A percentile compares a stretch with the other conserved stretches of the same genome.
Evolutionary conservation across 2,113 vertebrate species (phyloP).

Genomic region (Scytalopus superciliaris): DNA sequence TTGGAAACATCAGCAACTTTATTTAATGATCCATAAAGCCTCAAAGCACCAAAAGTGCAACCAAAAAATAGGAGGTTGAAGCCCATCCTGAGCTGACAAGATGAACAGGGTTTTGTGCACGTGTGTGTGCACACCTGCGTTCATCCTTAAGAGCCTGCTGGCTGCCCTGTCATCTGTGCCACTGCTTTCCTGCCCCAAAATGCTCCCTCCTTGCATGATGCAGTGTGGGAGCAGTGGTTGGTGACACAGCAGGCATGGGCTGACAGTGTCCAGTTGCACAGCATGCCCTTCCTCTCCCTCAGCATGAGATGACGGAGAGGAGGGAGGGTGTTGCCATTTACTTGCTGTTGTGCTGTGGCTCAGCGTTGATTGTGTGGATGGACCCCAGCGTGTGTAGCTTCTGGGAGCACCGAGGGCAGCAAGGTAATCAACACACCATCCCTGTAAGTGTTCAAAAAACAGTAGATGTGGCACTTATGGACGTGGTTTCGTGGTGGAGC

Average conservation of each 20-base stretch:
- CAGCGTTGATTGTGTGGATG: neutral
- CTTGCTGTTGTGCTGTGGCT: accelerated
- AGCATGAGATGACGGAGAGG: accelerated
- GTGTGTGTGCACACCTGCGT: neutral
- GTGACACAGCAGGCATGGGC: neutral
- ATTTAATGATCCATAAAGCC: conserved; percentile 13
- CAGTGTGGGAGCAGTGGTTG: accelerated
- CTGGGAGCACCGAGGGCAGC: accelerated
- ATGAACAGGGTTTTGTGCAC: neutral
- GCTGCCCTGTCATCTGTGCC: accelerated
- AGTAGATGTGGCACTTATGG: neutral
- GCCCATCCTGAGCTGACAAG: neutral
- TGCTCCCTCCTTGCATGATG: accelerated
- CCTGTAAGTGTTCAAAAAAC: neutral
- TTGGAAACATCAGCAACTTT: conserved; percentile 51
- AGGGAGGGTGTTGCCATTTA: neutral
- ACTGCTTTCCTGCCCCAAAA: neutral
- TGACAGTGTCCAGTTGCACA: neutral
- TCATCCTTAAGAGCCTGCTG: neutral
- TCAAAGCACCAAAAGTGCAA: neutral
- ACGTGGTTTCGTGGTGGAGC: neutral
- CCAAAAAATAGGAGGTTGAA: neutral
- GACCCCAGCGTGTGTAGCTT: neutral
- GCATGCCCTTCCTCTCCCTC: neutral
- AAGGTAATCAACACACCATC: accelerated